Percentiles rank a stretch among this genome's conserved stretches.
Conservation (phyloP, 2,797 vertebrate species). For the Podargus strigoides region DNA sequence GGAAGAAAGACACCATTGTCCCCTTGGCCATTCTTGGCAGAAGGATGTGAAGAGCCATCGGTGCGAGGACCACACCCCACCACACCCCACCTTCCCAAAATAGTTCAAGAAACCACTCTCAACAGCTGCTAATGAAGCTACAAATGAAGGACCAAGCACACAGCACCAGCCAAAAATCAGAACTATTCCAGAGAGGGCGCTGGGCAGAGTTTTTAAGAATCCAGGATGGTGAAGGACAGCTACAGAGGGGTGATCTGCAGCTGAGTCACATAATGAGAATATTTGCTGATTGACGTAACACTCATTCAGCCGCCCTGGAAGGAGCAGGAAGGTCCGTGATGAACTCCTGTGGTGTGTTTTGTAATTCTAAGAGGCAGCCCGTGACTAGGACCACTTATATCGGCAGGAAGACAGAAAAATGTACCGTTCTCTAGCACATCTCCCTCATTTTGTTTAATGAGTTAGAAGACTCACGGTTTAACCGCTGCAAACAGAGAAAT, state of each 20-base stretch:
- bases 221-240: not conserved
- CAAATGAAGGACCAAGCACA: not conserved
- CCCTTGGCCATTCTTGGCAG: not conserved
- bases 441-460: accelerated
- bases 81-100: not conserved
- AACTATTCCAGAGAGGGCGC: accelerated
- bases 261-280: not conserved
- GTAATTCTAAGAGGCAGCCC: not conserved
- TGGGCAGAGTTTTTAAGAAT: not conserved
- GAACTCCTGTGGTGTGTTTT: accelerated
- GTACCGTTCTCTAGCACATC: accelerated
- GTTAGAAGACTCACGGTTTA: accelerated
- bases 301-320: not conserved
- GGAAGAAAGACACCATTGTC: accelerated
- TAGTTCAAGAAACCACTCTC: not conserved
- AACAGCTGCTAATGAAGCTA: not conserved
- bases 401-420: not conserved
- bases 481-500: accelerated
- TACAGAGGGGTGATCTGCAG: accelerated
- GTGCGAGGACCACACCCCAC: not conserved
- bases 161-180: not conserved
- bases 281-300: not conserved
- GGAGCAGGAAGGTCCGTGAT: accelerated
- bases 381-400: accelerated
- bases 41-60: not conserved